Percentiles rank a stretch among this genome's conserved stretches.
These are phyloP conservation scores for Hippocampus comes DNA, from an alignment of 2,113 vertebrate species.

Conservation along the genomic window DNA sequence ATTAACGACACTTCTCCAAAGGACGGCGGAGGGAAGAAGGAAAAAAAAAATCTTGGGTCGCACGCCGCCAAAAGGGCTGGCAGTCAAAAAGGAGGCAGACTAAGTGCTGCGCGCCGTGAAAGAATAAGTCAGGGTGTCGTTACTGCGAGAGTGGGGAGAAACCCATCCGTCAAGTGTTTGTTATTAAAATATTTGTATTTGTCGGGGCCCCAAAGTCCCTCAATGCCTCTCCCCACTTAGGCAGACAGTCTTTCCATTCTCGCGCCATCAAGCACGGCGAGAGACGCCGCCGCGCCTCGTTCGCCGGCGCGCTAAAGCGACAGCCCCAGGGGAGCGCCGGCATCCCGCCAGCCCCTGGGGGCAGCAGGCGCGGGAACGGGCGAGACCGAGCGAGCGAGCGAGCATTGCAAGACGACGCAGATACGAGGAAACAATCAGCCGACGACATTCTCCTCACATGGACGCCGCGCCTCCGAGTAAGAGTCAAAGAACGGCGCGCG, in stretches of 20 bases:
- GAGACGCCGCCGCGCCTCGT: background rate
- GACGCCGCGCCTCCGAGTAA: too few relatives aligned
- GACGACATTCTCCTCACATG: too few relatives aligned
- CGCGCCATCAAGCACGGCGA: conserved; percentile 1
- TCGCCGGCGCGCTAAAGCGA: background rate
- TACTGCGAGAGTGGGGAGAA: background rate
- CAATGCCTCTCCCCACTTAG: conserved; percentile 5
- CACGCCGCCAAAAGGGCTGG: background rate
- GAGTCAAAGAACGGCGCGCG: too few relatives aligned
- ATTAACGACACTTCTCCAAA: conserved; percentile 11
- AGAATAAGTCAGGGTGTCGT: background rate
- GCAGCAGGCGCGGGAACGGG: background rate
- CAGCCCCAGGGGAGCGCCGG: background rate
- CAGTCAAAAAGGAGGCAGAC: conserved; percentile 1
- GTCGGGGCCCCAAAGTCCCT: conserved; percentile 4
- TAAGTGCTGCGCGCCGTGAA: background rate
- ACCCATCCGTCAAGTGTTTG: conserved; percentile 9
- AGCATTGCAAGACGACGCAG: background rate
- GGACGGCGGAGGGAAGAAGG: background rate
- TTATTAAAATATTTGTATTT: conserved; percentile 16
- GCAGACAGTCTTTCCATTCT: background rate
- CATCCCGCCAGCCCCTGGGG: too few relatives aligned
- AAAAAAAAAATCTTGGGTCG: background rate
- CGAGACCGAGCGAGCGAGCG: background rate
- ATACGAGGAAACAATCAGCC: too few relatives aligned